These are phyloP conservation scores for Adelges cooleyi DNA, from an alignment of 1,140 invertebrate genomes.

Conservation along the genomic window DNA sequence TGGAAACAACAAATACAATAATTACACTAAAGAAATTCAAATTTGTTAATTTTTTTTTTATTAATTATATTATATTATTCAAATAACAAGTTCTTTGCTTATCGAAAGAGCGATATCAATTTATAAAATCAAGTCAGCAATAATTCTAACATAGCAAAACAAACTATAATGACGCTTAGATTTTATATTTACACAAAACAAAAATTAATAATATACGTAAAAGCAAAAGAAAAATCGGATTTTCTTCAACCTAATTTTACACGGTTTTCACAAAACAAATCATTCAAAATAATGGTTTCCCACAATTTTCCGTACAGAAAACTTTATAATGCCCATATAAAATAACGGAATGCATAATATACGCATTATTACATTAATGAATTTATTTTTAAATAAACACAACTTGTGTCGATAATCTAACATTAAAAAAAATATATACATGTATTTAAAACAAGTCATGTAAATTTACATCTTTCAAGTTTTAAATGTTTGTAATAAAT, in stretches of 20 bases:
- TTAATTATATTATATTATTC: constrained; percentile 20
- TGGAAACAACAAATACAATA: too few species aligned
- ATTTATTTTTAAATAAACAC: background rate
- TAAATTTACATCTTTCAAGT: background rate
- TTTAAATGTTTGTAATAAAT: background rate
- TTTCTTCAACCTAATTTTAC: constrained; percentile 15
- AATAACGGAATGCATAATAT: background rate
- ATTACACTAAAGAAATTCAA: too few species aligned
- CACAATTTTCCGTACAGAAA: too few species aligned
- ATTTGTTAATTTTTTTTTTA: constrained; percentile 21
- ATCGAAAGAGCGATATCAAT: background rate
- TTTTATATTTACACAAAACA: constrained; percentile 20
- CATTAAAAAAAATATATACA: background rate
- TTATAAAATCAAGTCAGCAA: constrained; percentile 5
- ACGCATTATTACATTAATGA: background rate
- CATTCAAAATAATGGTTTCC: constrained; percentile 6
- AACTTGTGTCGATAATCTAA: background rate
- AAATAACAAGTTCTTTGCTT: constrained; percentile 22
- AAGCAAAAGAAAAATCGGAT: constrained; percentile 5
- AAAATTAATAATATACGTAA: constrained; percentile 1
- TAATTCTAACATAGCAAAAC: constrained; percentile 14
- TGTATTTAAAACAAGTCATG: background rate
- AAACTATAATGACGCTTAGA: constrained; percentile 11
- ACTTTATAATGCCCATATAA: background rate
- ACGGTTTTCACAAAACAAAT: background rate